phyloP scores from a whole-genome alignment of 2,113 vertebrate species.

The Agelaius phoeniceus region DNA sequence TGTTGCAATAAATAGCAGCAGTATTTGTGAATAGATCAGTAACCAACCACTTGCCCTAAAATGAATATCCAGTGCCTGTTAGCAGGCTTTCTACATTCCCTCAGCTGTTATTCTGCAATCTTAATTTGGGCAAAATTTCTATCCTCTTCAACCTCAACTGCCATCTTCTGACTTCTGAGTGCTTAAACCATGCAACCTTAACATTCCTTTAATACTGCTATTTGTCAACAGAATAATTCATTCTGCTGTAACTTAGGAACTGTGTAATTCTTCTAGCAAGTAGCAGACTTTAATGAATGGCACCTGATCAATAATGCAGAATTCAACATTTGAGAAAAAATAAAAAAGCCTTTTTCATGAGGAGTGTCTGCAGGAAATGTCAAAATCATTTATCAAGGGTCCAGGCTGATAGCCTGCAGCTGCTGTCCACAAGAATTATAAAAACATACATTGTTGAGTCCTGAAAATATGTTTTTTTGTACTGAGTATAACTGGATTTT shows the following conservation, averaged over 20 bases:
- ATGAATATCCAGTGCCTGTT: background rate
- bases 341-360: constrained; percentile 55
- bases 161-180: background rate
- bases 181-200: constrained; percentile 7
- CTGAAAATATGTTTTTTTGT: background rate
- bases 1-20: background rate
- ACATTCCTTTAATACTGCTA: background rate
- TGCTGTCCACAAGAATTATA: constrained; percentile 44
- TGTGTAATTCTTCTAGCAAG: constrained; percentile 46
- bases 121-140: background rate
- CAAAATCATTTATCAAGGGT: constrained; percentile 66
- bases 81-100: background rate
- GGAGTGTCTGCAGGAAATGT: constrained; percentile 61
- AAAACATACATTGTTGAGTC: background rate
- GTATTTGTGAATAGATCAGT: background rate
- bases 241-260: constrained; percentile 1
- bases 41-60: background rate
- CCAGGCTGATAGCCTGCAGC: constrained; percentile 51
- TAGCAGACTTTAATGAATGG: constrained; percentile 62
- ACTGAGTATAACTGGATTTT: background rate
- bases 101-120: background rate
- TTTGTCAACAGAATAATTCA: constrained; percentile 34
- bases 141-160: background rate
- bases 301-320: constrained; percentile 66
- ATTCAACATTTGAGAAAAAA: constrained; percentile 67